Evolutionary conservation across 2,888 invertebrate genomes (phyloP), one percentile per base, ranked within the genome.

Genomic region (Agonopterix subpropinquella): DNA sequence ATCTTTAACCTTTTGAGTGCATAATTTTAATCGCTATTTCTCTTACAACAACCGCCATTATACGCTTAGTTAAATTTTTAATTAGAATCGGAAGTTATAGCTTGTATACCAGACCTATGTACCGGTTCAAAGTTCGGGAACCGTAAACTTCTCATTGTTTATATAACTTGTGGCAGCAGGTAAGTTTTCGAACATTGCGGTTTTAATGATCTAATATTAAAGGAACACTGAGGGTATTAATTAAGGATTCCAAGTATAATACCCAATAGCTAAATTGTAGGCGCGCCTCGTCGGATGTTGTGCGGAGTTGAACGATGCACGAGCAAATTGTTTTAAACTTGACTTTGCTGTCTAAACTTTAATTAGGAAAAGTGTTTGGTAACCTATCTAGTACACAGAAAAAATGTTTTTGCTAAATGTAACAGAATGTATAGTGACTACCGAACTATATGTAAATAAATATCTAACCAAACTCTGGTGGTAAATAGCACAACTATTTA

Each of bases 141-240:
- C 72, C 73, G 69, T 76, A 77, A 84, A 86, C 77, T 86, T 86
- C 73, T 67, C 77, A 76, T 83, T 86, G 87, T 87, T 84, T 85
- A 81, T 82, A 74, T 70, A 82, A 87, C 81, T 83, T 80, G 62
- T 69, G 70, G 77, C 78, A 81, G 79, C 83, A 85, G 81, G 81
- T 80, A 87, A 87, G 86, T 86, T 86, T 80, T 78, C 69, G 76
- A 84, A 87, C 87, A 83, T 83, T 80, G 86, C 73, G 87, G 88
- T 80, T 87, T 85, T 86, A 87, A 86, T 87, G 86, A 87, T 88
- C 83, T 84, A 87, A 86, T 87, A 88, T 88, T 86, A 84, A 80
- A 86, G 78, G 83, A 79, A 84, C 81, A 79, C 71, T 72, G 73
- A 64, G 73, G 82, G 83, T 83, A 84, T 83, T 87, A 84, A 87